A percentile compares a stretch with the other conserved stretches of the same genome.
phyloP scores from a whole-genome alignment of 1,140 invertebrate species.

The Contarinia nasturtii region DNA sequence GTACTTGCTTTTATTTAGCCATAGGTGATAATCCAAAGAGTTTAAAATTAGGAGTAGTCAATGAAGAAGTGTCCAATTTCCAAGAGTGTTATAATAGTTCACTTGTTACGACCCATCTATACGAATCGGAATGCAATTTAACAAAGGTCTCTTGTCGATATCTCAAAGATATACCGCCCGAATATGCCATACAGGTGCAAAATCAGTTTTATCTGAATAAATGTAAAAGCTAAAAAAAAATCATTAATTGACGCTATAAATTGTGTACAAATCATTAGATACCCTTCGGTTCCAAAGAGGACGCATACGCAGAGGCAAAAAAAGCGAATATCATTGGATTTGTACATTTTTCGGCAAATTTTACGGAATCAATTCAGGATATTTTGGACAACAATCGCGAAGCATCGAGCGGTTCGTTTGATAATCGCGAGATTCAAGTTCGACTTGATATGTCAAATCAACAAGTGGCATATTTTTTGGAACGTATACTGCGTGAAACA shows the following conservation, averaged over 20 bases:
- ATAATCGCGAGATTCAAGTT: slow-evolving; percentile 37
- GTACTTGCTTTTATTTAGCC: slow-evolving; percentile 58
- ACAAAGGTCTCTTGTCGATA: slow-evolving; percentile 36
- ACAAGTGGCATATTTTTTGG: slow-evolving; percentile 44
- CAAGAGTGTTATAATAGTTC: slow-evolving; percentile 14
- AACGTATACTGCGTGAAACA: slow-evolving; percentile 37
- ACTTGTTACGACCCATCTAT: slow-evolving; percentile 14
- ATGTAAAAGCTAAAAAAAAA: background rate
- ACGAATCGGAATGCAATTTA: slow-evolving; percentile 25
- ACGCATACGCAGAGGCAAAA: slow-evolving; percentile 37
- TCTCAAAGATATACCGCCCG: slow-evolving; percentile 27
- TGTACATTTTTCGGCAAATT: slow-evolving; percentile 53
- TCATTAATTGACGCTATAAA: no score
- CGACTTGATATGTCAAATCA: slow-evolving; percentile 31
- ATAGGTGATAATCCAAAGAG: slow-evolving; percentile 58
- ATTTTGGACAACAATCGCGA: slow-evolving; percentile 32
- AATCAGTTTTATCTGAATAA: background rate
- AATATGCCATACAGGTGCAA: slow-evolving; percentile 24
- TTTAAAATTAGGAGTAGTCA: slow-evolving; percentile 53
- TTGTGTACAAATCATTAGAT: slow-evolving; percentile 24
- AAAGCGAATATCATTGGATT: slow-evolving; percentile 45
- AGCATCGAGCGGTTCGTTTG: slow-evolving; percentile 27
- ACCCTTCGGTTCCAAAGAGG: slow-evolving; percentile 30
- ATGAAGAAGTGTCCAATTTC: slow-evolving; percentile 38
- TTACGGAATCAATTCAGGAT: slow-evolving; percentile 39